These are phyloP conservation scores for Brachypodius melanocephalos DNA, from an alignment of 2,113 vertebrate genomes.

Conservation along the genomic window DNA sequence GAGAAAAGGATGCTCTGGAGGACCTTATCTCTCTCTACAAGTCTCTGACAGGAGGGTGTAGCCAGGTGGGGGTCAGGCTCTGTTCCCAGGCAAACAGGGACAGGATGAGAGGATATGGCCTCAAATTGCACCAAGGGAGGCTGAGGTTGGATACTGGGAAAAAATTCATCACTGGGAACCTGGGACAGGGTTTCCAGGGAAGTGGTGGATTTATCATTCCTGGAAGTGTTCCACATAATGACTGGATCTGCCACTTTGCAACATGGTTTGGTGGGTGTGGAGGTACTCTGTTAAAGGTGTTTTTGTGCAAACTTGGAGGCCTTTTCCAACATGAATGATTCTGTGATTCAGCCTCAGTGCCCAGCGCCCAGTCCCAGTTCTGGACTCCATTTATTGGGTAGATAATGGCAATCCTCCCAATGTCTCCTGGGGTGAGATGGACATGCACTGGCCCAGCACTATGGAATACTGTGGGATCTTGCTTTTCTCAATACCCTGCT, in stretches of 20 bases:
- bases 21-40: too few relatives aligned
- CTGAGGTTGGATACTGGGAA: not conserved
- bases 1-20: not conserved
- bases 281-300: not conserved
- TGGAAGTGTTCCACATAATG: not conserved
- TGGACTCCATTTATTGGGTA: not conserved
- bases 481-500: not conserved
- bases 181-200: not conserved
- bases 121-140: not conserved
- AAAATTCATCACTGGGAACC: not conserved
- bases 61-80: not conserved
- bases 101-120: not conserved
- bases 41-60: not conserved
- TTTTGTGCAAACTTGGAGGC: not conserved
- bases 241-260: not conserved
- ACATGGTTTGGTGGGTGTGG: not conserved
- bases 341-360: not conserved
- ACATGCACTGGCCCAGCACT: not conserved
- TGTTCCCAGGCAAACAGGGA: too few relatives aligned
- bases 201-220: not conserved
- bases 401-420: fast-evolving
- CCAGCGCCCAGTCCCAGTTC: not conserved
- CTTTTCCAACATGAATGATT: not conserved
- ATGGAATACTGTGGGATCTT: not conserved
- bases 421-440: not conserved